Base-by-base conservation (phyloP, 2,113 vertebrate genomes). In the Kobus ellipsiprymnus region DNA sequence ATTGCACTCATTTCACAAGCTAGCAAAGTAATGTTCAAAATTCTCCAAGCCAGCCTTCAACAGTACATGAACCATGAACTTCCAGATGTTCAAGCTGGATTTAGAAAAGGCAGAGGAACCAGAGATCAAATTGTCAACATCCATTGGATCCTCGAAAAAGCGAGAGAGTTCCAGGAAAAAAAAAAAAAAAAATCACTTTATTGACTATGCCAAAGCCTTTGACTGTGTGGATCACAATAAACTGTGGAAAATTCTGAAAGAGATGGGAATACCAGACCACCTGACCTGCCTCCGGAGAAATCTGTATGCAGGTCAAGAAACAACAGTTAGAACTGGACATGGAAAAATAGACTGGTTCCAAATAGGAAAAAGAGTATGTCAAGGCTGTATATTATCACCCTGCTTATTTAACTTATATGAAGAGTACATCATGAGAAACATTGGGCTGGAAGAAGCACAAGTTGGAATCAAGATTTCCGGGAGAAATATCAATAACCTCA, bases 401-500 rank as follows among this genome's bases (percentile, higher is more conserved):
- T 64, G 62, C 15, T n/a, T n/a, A 64, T n/a, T n/a, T 64, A 64
- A 64, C 62, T n/a, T 64, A 2, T n/a, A 64, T n/a, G 62, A 30
- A n/a, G 62, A 64, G 30, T 9, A n/a, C 15, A n/a, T 64, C 15
- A n/a, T 64, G 15, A 17, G 16, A n/a, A 64, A 17, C 0, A 3
- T 0, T 64, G 15, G 62, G 30, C 30, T 64, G 30, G 15, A 64
- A 4, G 30, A 64, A 64, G 3, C 62, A 64, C 62, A 64, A 64
- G 15, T 16, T 4, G 7, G 30, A n/a, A n/a, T n/a, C 62, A 64
- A 64, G 62, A 64, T n/a, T 64, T 7, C 7, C 3, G 0, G 62
- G 62, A 64, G 15, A n/a, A n/a, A 64, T n/a, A 64, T 7, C 30
- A n/a, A 9, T 64, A n/a, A 64, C 30, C 7, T 64, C 62, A n/a